Percentiles rank a stretch among this genome's conserved stretches.
Evolutionary conservation across 2,888 invertebrate genomes (phyloP).

Genomic region (Dilophus febrilis): DNA sequence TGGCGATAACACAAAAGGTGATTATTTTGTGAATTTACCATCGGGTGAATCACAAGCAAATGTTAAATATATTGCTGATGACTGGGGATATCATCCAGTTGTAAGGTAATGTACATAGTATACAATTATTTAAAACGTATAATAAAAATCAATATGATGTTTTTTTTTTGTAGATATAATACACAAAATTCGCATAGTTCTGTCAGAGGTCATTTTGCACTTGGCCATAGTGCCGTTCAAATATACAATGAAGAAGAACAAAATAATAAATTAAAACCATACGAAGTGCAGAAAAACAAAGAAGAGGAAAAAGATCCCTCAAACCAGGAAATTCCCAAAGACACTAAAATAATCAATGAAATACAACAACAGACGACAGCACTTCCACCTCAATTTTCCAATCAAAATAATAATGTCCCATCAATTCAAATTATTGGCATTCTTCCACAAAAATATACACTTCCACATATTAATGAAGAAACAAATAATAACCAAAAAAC

Average conservation of each 20-base stretch:
- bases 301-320: too few relatives aligned
- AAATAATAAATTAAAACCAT: conserved; percentile 1
- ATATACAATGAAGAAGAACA: conserved; percentile 14
- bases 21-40: conserved; percentile 24
- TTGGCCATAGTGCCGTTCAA: conserved; percentile 33
- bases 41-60: conserved; percentile 29
- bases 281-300: too few relatives aligned
- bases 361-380: not conserved
- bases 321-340: not conserved
- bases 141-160: not conserved
- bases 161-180: conserved; percentile 20
- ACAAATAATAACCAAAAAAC: too few relatives aligned
- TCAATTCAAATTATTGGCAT: not conserved
- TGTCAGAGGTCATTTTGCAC: conserved; percentile 30
- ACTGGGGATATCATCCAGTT: conserved; percentile 46
- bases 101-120: conserved; percentile 20
- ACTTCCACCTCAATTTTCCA: not conserved
- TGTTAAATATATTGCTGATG: conserved; percentile 43
- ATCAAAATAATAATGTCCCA: not conserved
- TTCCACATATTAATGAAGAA: not conserved
- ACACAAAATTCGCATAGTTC: conserved; percentile 31
- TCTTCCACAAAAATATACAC: not conserved
- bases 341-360: not conserved
- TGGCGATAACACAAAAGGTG: conserved; percentile 30
- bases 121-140: not conserved